phyloP scores from a whole-genome alignment of 2,797 vertebrate genomes.

The Mormyrus proboscirostris region DNA sequence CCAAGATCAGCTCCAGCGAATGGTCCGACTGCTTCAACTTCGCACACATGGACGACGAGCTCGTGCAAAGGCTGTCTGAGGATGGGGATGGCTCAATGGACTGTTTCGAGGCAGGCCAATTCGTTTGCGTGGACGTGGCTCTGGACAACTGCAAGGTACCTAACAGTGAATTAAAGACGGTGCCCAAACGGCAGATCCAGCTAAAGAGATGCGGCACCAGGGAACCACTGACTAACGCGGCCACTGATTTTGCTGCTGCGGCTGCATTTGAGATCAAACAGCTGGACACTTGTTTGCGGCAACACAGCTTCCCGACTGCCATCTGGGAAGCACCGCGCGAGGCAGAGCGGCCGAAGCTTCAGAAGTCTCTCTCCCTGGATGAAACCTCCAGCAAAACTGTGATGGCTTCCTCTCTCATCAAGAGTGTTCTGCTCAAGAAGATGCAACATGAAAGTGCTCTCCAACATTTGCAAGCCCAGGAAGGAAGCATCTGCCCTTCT shows the following conservation, averaged over 20 bases:
- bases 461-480: slow-evolving; percentile 40
- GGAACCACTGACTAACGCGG: slow-evolving; percentile 42
- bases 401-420: slow-evolving; percentile 75
- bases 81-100: slow-evolving; percentile 39
- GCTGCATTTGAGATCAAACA: slow-evolving; percentile 6
- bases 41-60: slow-evolving; percentile 37
- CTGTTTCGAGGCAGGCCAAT: slow-evolving; percentile 48
- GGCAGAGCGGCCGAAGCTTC: slow-evolving; percentile 48
- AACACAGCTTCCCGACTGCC: slow-evolving; percentile 56
- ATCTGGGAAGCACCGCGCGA: slow-evolving; percentile 35
- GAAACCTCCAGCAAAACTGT: slow-evolving; percentile 61
- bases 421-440: slow-evolving; percentile 73
- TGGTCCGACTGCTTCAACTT: slow-evolving; percentile 43
- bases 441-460: slow-evolving; percentile 70
- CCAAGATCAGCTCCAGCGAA: slow-evolving; percentile 48
- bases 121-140: slow-evolving; percentile 71
- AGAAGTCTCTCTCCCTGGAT: slow-evolving; percentile 74
- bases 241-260: slow-evolving; percentile 38
- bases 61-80: slow-evolving; percentile 49
- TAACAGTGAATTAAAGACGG: slow-evolving; percentile 63
- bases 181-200: slow-evolving; percentile 82
- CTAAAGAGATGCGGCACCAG: slow-evolving; percentile 64
- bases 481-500: slow-evolving; percentile 25
- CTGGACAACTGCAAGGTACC: slow-evolving; percentile 55
- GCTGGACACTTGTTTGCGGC: slow-evolving; percentile 53